Base-by-base conservation (phyloP, 2,113 vertebrate genomes). In the Melanotaenia duboulayi region DNA sequence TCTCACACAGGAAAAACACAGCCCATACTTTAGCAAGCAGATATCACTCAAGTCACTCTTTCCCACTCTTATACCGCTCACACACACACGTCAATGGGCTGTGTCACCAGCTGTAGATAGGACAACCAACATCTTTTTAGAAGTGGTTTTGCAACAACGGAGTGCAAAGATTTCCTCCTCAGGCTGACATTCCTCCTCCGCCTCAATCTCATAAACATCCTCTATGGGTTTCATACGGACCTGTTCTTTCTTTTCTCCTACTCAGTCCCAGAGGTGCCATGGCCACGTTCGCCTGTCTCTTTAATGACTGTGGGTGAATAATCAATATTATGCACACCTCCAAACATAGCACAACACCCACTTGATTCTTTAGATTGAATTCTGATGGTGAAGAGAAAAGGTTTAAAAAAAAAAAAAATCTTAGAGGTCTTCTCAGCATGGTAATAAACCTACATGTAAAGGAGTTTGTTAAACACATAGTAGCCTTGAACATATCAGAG, bases 321-420 rank as follows among this genome's bases (percentile, higher is more conserved):
- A 91, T 92, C 91, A 88, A 91, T 92, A 89, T 46, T 17, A 46
- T 74, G 85, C 80, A 83, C 89, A 80, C 87, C 87, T 91, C 84
- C 85, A 85, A 90, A 89, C 83, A 89, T 87, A 89, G 86, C 74
- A 74, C 60, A 80, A 77, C 89, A 60, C 83, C 87, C 76, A 85
- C 88, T 74, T 74, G 17, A 54, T 80, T 66, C 76, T 71, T 78
- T 25, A 65, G 74, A 84, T 73, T 80, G 72, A 79, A 75, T 67
- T 83, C 25, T 69, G 52, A 58, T 64, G 66, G 71, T 54, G 44
- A 74, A 40, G 59, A n/a, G 32, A 65, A 74, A 65, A 80, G 61
- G n/a, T 56, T 64, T 64, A 32, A 0, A 22, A 25, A 20, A 16
- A 20, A 16, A 55, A 46, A 28, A 52, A 3, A 5, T 35, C 20